Evolutionary conservation across 2,113 vertebrate species (phyloP).

Genomic region (Eclectus roratus): DNA sequence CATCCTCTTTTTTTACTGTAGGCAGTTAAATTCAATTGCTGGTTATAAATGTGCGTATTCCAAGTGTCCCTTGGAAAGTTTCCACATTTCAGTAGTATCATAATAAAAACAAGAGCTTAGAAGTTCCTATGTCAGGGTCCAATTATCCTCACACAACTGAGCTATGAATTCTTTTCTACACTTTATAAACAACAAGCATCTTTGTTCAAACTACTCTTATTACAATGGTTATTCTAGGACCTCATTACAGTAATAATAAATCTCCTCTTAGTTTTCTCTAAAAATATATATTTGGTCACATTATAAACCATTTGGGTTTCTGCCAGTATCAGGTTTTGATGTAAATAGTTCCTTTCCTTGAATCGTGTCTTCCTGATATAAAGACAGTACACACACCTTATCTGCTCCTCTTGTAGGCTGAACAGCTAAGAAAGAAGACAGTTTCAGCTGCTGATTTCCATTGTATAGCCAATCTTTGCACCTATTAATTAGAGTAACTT

Average conservation of each 20-base stretch:
- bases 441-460: neutral
- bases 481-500: neutral
- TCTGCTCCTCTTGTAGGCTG: neutral
- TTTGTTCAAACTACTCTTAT: neutral
- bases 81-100: neutral
- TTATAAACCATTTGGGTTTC: neutral
- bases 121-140: neutral
- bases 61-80: neutral
- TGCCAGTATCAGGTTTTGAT: neutral
- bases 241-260: neutral
- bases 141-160: neutral
- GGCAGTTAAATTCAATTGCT: neutral
- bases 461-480: neutral
- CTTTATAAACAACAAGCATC: neutral
- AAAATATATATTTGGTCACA: neutral
- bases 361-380: neutral
- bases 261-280: neutral
- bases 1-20: neutral
- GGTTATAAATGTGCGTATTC: neutral
- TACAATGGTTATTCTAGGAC: neutral
- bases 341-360: neutral
- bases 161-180: neutral
- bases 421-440: neutral
- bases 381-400: neutral
- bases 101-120: neutral